A percentile compares a stretch with the other conserved stretches of the same genome.
phyloP scores from a whole-genome alignment of 2,113 vertebrate genomes.

The Eurystomus gularis region DNA sequence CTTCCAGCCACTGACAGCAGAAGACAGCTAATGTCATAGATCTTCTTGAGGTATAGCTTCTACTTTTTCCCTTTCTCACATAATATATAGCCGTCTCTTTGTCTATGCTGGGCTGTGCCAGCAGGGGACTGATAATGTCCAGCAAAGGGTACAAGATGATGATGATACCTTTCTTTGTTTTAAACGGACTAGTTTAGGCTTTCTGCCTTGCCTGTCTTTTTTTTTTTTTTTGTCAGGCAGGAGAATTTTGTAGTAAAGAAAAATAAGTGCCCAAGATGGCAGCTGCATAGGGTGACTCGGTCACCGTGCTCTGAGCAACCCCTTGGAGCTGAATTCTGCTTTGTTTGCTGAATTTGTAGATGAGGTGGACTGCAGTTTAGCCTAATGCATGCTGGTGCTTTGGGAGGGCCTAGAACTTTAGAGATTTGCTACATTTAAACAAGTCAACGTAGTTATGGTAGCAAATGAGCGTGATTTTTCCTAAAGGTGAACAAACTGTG shows the following conservation, averaged over 20 bases:
- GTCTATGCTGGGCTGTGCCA: background rate
- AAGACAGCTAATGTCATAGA: background rate
- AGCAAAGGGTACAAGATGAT: background rate
- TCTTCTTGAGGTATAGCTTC: background rate
- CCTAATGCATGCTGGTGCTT: background rate
- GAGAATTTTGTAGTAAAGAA: background rate
- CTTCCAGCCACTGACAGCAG: background rate
- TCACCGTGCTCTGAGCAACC: background rate
- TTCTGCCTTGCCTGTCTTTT: background rate
- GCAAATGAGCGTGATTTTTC: constrained; percentile 20
- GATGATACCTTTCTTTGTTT: background rate
- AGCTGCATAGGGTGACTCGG: background rate
- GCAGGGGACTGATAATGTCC: background rate
- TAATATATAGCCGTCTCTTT: background rate
- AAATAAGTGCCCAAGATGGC: background rate
- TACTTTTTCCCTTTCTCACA: background rate
- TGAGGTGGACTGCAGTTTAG: background rate
- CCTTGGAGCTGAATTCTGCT: background rate
- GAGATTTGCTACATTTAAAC: background rate
- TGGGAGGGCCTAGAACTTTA: background rate
- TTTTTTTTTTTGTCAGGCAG: background rate
- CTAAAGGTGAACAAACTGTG: background rate
- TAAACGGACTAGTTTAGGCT: background rate
- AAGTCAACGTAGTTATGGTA: constrained; percentile 4
- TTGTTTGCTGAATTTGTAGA: background rate